Base-by-base conservation (phyloP, 2,888 invertebrate genomes). In the Metellina segmentata region DNA sequence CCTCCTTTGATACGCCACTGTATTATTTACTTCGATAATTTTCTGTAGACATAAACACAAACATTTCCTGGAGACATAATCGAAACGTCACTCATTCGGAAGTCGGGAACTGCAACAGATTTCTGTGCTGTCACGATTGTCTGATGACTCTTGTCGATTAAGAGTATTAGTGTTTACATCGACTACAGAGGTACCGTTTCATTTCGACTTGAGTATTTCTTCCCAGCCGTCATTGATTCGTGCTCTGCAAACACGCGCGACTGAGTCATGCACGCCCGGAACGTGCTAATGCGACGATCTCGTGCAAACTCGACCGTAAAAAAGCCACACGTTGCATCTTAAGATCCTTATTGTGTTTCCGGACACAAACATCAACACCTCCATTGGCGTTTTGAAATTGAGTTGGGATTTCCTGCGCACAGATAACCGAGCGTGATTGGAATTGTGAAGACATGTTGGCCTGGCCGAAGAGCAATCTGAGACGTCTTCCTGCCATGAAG, bases 261-360 rank as follows among this genome's bases (percentile, higher is more conserved):
- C 78, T 52, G 11, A 79, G 20, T 53, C 79, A 61, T 53, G 52
- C 53, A 20, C 61, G 53, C 16, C 20, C 20, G 6, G 61, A 79
- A 79, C 49, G 19, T 69, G 34, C 79, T 79, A 79, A 79, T 79
- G 79, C n/a, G 53, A 7, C 13, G 7, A 79, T 79, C 79, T 79
- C 79, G 79, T 79, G 79, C 34, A 7, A 13, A 20, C 20, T 34
- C 51, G 51, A n/a, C n/a, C 77, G 19, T 16, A 13, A 77, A 72
- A 20, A 72, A 72, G 52, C 51, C 53, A 13, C 19, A 52, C 20
- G 78, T 77, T 51, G 78, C 78, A 20, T 79, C 61, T 34, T 79
- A 61, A 53, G 53, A 79, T 34, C 34, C 53, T 79, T 34, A 79
- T 79, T 79, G 79, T 79, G 61, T 79, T 79, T 34, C 61, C 34